phyloP scores from a whole-genome alignment of 2,797 vertebrate genomes.

The Etheostoma perlongum region DNA sequence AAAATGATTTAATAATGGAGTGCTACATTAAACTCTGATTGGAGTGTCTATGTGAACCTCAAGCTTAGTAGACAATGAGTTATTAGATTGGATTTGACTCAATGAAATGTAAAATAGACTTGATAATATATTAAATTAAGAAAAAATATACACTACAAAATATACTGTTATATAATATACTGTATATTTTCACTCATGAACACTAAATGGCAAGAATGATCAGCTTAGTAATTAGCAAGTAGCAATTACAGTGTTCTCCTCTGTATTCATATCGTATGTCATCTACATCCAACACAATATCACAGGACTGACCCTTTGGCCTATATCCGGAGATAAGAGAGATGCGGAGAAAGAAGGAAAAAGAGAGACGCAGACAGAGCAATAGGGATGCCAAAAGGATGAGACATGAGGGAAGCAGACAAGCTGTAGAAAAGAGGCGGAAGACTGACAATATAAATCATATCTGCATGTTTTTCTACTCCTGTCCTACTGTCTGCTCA shows the following conservation, averaged over 20 bases:
- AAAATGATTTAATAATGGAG: too few species aligned
- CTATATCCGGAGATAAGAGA: slow-evolving; percentile 34
- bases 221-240: slow-evolving; percentile 36
- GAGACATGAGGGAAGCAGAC: slow-evolving; percentile 24
- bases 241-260: slow-evolving; percentile 15
- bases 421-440: slow-evolving; percentile 12
- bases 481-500: slow-evolving; percentile 15
- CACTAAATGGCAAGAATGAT: slow-evolving; percentile 7
- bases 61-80: not conserved
- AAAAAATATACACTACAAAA: not conserved
- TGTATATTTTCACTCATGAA: not conserved
- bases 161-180: not conserved
- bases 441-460: slow-evolving; percentile 41
- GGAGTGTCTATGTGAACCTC: not conserved
- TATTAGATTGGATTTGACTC: slow-evolving; percentile 16
- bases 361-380: slow-evolving; percentile 5
- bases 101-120: slow-evolving; percentile 3
- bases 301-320: slow-evolving; percentile 23
- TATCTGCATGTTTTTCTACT: slow-evolving; percentile 26
- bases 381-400: not conserved
- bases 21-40: slow-evolving; percentile 15
- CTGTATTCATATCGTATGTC: slow-evolving; percentile 21
- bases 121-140: not conserved
- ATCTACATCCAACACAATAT: slow-evolving; percentile 41
- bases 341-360: slow-evolving; percentile 4